phyloP scores from a whole-genome alignment of 1,140 invertebrate genomes.

The Elymnias hypermnestra region DNA sequence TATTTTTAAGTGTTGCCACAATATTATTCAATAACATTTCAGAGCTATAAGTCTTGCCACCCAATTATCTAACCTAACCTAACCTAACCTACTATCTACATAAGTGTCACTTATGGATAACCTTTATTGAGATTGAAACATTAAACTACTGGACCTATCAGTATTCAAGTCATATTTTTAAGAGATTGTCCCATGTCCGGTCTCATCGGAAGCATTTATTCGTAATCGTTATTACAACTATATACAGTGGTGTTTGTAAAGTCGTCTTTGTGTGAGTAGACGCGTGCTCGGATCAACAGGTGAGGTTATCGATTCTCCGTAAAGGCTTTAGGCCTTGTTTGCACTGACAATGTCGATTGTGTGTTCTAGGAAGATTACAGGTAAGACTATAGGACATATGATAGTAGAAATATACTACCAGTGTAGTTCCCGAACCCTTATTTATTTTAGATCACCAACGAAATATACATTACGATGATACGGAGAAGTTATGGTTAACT shows the following conservation, averaged over 20 bases:
- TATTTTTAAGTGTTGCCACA: no score
- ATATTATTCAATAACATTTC: no score
- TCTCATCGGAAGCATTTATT: background rate
- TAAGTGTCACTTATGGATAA: no score
- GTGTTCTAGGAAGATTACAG: background rate
- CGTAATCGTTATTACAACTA: background rate
- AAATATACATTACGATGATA: background rate
- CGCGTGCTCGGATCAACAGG: conserved; percentile 5
- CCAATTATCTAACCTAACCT: no score
- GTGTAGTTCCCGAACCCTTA: no score
- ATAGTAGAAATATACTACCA: no score
- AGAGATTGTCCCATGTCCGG: background rate
- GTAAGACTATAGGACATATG: no score
- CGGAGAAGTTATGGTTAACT: background rate
- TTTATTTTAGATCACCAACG: no score
- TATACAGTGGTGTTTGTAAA: background rate
- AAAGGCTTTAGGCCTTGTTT: background rate
- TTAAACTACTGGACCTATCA: no score
- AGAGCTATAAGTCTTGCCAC: no score
- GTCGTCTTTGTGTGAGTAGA: background rate
- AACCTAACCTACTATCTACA: no score
- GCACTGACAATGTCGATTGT: background rate
- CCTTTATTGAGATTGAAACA: no score
- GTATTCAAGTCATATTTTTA: background rate
- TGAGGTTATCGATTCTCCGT: conserved; percentile 3